Evolutionary conservation across 2,797 vertebrate species (phyloP).

Genomic region (Enteromius argenteus): DNA sequence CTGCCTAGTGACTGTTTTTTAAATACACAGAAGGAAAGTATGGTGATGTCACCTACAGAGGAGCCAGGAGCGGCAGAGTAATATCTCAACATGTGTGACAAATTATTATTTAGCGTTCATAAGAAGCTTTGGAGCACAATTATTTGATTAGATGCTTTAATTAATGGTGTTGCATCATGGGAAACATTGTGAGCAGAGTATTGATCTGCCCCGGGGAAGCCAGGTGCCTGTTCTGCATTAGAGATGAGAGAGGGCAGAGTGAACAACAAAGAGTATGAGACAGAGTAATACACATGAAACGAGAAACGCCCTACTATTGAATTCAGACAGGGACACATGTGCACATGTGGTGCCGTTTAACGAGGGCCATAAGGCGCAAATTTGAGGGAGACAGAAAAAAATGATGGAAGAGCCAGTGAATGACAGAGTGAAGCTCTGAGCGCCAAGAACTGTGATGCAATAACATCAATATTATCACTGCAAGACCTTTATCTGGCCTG

Average conservation of each 20-base stretch:
- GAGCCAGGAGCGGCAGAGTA: slow-evolving; percentile 9
- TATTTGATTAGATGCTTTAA: slow-evolving; percentile 56
- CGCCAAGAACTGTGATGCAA: slow-evolving; percentile 25
- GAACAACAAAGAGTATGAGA: background rate
- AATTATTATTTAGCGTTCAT: slow-evolving; percentile 36
- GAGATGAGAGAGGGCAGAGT: background rate
- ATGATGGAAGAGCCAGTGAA: slow-evolving; percentile 24
- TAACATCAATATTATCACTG: slow-evolving; percentile 53
- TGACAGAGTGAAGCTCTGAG: background rate
- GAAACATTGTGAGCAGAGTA: slow-evolving; percentile 33
- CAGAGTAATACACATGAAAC: slow-evolving; percentile 20
- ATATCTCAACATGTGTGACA: slow-evolving; percentile 35
- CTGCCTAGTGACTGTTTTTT: background rate
- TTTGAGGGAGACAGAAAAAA: slow-evolving; percentile 12
- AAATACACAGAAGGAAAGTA: slow-evolving; percentile 28
- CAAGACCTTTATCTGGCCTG: slow-evolving; percentile 28
- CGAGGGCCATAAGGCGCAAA: slow-evolving; percentile 1
- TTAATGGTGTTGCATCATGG: slow-evolving; percentile 48
- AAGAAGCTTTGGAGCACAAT: slow-evolving; percentile 40
- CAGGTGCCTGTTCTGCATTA: slow-evolving; percentile 59
- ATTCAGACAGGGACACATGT: slow-evolving; percentile 25
- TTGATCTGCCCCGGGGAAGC: slow-evolving; percentile 43
- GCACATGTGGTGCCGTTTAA: slow-evolving; percentile 36
- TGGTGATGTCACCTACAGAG: slow-evolving; percentile 41
- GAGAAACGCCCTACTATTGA: slow-evolving; percentile 20